A percentile compares a stretch with the other conserved stretches of the same genome.
Conservation (phyloP, 2,888 invertebrate genomes). For the Cremastinae sp. region DNA sequence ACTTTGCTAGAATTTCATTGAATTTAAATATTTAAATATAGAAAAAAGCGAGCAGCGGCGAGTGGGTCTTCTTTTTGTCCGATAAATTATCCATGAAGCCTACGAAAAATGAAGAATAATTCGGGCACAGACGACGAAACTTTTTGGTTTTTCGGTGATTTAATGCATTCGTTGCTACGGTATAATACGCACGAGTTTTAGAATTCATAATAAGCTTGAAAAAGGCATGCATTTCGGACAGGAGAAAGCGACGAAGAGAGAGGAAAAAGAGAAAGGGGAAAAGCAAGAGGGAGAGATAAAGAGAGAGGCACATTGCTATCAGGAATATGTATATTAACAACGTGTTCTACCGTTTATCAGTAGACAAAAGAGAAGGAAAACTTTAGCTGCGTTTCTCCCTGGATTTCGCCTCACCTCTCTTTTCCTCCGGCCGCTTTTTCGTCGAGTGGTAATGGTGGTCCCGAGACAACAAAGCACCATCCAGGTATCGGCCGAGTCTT, state of each 20-base stretch:
- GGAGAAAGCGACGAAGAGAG: slow-evolving; percentile 6
- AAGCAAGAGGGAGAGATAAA: too few relatives aligned
- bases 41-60: background rate
- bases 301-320: slow-evolving; percentile 33
- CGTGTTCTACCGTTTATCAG: slow-evolving; percentile 71
- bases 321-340: slow-evolving; percentile 61
- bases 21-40: too few relatives aligned
- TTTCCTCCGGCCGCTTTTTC: background rate
- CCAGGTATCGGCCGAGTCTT: slow-evolving; percentile 78
- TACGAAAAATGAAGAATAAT: slow-evolving; percentile 11
- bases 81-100: background rate
- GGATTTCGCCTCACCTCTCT: slow-evolving; percentile 6
- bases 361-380: slow-evolving; percentile 78
- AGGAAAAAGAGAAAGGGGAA: slow-evolving; percentile 23
- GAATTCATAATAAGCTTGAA: slow-evolving; percentile 53
- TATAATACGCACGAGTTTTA: slow-evolving; percentile 58
- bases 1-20: too few relatives aligned
- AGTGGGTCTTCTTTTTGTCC: background rate
- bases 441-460: slow-evolving; percentile 54
- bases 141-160: slow-evolving; percentile 36
- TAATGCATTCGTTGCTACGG: slow-evolving; percentile 47
- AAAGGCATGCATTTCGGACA: slow-evolving; percentile 27
- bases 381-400: slow-evolving; percentile 64
- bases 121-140: slow-evolving; percentile 5
- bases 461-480: slow-evolving; percentile 75